A percentile compares a stretch with the other conserved stretches of the same genome.
These are phyloP conservation scores for Polylopha cassiicola DNA, from an alignment of 2,888 invertebrate genomes.

Conservation along the genomic window DNA sequence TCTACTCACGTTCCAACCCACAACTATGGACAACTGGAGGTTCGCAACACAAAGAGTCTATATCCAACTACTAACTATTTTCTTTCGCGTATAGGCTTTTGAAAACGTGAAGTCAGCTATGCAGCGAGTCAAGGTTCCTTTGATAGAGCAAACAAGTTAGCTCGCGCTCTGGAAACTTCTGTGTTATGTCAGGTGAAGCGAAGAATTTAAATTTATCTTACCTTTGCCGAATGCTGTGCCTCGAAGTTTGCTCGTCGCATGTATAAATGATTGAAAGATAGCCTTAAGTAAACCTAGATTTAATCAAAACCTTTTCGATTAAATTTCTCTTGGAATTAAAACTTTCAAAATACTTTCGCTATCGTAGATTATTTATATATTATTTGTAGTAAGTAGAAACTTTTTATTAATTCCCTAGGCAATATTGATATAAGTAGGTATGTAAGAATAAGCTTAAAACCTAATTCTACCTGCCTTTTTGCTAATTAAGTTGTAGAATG, in stretches of 20 bases:
- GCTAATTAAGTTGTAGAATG: too few relatives aligned
- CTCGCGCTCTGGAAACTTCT: slow-evolving; percentile 28
- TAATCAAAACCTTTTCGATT: slow-evolving; percentile 3
- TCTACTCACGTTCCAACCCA: slow-evolving; percentile 35
- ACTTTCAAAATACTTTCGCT: too few relatives aligned
- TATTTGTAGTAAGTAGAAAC: too few relatives aligned
- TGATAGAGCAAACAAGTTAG: slow-evolving; percentile 35
- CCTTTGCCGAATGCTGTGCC: slow-evolving; percentile 17
- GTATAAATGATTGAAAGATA: slow-evolving; percentile 1
- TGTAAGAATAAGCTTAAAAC: too few relatives aligned
- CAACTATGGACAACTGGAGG: slow-evolving; percentile 33
- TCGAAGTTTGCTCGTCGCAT: slow-evolving; percentile 2
- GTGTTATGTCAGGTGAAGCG: slow-evolving; percentile 31
- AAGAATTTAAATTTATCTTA: slow-evolving; percentile 31
- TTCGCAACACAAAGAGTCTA: slow-evolving; percentile 28
- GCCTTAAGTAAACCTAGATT: not conserved
- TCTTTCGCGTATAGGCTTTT: slow-evolving; percentile 27
- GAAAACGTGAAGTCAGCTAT: slow-evolving; percentile 14
- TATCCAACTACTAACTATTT: slow-evolving; percentile 22
- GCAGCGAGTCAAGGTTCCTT: slow-evolving; percentile 28
- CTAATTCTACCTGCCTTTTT: too few relatives aligned
- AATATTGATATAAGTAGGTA: too few relatives aligned
- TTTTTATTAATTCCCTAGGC: too few relatives aligned
- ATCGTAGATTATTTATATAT: too few relatives aligned
- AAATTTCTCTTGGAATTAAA: not conserved